phyloP scores from a whole-genome alignment of 1,140 invertebrate species.

The Drosophila jambulina region DNA sequence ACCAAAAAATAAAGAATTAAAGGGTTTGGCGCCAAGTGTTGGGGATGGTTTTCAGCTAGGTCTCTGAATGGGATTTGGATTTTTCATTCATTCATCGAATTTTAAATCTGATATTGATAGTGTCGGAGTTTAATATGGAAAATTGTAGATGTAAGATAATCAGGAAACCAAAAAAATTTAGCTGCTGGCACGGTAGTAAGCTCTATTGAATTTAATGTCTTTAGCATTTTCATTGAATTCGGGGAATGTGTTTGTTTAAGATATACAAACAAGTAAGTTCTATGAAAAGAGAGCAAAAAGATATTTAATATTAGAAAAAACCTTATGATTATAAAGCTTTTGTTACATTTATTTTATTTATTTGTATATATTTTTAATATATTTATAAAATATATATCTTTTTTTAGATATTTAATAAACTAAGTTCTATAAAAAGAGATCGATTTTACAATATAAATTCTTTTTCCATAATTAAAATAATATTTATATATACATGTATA shows the following conservation, averaged over 20 bases:
- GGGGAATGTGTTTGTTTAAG: too few relatives aligned
- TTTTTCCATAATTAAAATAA: too few relatives aligned
- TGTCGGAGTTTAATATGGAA: background rate
- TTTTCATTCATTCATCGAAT: constrained; percentile 34
- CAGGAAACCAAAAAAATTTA: background rate
- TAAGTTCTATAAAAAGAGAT: too few relatives aligned
- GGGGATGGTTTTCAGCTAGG: background rate
- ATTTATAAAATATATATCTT: too few relatives aligned
- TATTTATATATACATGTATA: too few relatives aligned
- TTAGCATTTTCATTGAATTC: background rate
- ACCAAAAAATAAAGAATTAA: constrained; percentile 2
- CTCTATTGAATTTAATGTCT: background rate
- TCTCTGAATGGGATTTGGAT: constrained; percentile 14
- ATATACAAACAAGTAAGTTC: background rate
- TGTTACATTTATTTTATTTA: too few relatives aligned
- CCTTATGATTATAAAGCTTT: too few relatives aligned
- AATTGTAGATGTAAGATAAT: constrained; percentile 1
- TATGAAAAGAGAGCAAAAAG: too few relatives aligned
- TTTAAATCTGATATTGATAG: constrained; percentile 14
- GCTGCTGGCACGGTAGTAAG: background rate
- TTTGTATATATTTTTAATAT: too few relatives aligned
- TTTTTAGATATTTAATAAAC: too few relatives aligned
- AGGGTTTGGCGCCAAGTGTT: constrained; percentile 35
- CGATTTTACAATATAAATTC: too few relatives aligned
- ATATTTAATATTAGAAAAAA: too few relatives aligned